Percentiles rank a stretch among this genome's conserved stretches.
phyloP scores from a whole-genome alignment of 92 coral and sea anemone species.

The Epizoanthus rinbou region DNA sequence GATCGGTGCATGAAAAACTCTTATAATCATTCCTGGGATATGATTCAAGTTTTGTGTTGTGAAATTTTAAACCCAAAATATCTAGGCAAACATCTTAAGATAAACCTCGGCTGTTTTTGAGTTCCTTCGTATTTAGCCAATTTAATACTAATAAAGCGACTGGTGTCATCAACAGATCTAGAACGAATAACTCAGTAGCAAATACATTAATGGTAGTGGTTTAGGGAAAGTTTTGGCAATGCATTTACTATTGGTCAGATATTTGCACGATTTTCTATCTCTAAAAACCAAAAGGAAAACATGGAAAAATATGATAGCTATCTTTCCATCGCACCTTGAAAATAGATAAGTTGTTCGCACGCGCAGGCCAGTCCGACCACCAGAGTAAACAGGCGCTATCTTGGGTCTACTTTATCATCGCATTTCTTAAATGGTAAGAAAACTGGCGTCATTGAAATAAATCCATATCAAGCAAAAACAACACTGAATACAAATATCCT shows the following conservation, averaged over 20 bases:
- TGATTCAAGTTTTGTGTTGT: constrained; percentile 70
- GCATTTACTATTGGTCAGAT: no score
- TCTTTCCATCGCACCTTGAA: constrained; percentile 41
- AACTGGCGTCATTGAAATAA: constrained; percentile 46
- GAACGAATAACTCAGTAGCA: neutral
- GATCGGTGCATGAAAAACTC: constrained; percentile 64
- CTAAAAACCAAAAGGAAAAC: constrained; percentile 29
- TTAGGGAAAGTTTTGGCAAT: no score
- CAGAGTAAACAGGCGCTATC: constrained; percentile 37
- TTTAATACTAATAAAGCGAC: constrained; percentile 55
- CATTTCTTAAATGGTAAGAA: constrained; percentile 32
- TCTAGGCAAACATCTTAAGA: constrained; percentile 73
- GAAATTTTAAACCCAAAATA: constrained; percentile 85
- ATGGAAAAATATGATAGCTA: neutral
- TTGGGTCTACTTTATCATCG: constrained; percentile 30
- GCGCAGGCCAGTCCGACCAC: constrained; percentile 12
- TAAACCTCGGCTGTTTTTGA: constrained; percentile 52
- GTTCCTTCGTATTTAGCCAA: constrained; percentile 40
- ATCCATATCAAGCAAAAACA: constrained; percentile 27
- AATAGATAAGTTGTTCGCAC: constrained; percentile 16
- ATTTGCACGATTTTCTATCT: neutral
- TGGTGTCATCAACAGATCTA: neutral
- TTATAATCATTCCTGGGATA: constrained; percentile 74
- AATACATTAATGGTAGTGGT: neutral
- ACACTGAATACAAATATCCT: constrained; percentile 29